phyloP scores from a whole-genome alignment of 2,888 invertebrate genomes.

The Megamerina dolium region DNA sequence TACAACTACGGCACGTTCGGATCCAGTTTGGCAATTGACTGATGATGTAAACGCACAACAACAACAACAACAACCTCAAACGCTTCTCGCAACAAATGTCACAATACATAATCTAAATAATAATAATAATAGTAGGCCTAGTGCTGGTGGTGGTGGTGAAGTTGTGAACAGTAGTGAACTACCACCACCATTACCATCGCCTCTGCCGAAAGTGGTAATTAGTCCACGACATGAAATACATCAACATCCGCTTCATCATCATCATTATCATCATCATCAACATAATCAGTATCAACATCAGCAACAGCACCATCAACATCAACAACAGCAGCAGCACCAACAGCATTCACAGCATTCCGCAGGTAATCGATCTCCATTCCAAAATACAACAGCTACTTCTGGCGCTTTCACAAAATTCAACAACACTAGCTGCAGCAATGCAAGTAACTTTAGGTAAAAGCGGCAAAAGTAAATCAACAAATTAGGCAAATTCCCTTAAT shows the following conservation, averaged over 20 bases:
- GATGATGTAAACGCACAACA: constrained; percentile 6
- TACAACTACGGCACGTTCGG: constrained; percentile 7
- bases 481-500: no score
- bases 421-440: constrained; percentile 14
- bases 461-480: no score
- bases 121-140: constrained; percentile 14
- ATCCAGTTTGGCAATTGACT: constrained; percentile 9
- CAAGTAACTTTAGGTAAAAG: constrained; percentile 20
- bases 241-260: no score
- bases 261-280: no score
- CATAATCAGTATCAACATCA: no score
- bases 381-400: constrained; percentile 31
- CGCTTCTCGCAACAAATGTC: background rate
- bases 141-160: constrained; percentile 13
- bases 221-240: constrained; percentile 40
- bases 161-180: constrained; percentile 5
- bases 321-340: constrained; percentile 6
- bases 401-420: no score
- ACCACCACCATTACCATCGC: constrained; percentile 27
- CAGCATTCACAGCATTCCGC: constrained; percentile 17
- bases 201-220: constrained; percentile 34
- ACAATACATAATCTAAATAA: background rate
- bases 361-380: constrained; percentile 45
- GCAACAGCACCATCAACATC: no score
- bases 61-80: constrained; percentile 4